These are phyloP conservation scores for Cyanocitta stelleri DNA, from an alignment of 2,113 vertebrate genomes.

Conservation along the genomic window DNA sequence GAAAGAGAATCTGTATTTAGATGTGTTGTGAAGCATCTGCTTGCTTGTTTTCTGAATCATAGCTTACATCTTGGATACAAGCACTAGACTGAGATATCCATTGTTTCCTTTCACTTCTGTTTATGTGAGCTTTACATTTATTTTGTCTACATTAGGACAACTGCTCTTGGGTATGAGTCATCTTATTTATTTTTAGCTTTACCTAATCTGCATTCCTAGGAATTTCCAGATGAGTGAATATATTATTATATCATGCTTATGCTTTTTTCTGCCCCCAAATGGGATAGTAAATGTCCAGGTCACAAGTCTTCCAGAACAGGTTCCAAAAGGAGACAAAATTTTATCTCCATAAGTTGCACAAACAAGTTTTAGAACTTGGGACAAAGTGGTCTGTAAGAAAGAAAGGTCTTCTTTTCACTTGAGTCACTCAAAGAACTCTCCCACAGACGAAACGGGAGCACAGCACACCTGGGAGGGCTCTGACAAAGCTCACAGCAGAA, in stretches of 20 bases:
- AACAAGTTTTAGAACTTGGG: background rate
- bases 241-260: background rate
- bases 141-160: background rate
- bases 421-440: background rate
- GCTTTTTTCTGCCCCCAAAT: rapidly evolving
- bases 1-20: background rate
- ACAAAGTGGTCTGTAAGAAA: background rate
- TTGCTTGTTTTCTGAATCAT: background rate
- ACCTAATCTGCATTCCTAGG: background rate
- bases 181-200: background rate
- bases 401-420: background rate
- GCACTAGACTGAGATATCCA: background rate
- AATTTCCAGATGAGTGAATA: background rate
- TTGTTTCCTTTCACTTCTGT: background rate
- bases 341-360: background rate
- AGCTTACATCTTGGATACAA: background rate
- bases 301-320: background rate
- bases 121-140: background rate
- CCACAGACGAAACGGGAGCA: background rate
- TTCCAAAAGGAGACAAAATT: background rate
- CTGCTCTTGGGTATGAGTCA: background rate
- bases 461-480: background rate
- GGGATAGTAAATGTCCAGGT: background rate
- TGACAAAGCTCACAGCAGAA: background rate
- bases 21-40: background rate